These are phyloP conservation scores for Lampris incognitus DNA, from an alignment of 2,113 vertebrate genomes.

Conservation along the genomic window DNA sequence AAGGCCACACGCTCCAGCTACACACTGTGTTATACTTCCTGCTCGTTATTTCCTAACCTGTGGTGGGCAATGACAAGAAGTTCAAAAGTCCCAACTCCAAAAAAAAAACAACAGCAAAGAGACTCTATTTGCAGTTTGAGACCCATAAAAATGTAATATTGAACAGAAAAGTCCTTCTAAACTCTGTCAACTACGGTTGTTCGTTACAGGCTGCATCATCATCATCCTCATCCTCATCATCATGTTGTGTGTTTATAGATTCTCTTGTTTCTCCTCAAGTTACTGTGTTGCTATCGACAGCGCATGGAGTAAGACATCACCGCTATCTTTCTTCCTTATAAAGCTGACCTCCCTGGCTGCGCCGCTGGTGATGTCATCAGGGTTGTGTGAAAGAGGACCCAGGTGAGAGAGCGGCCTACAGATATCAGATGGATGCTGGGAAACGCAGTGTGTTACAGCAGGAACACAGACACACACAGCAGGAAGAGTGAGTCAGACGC, in stretches of 20 bases:
- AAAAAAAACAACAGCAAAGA: background rate
- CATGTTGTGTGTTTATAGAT: background rate
- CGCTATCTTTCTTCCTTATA: constrained; percentile 28
- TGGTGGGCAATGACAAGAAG: background rate
- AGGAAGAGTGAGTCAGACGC: constrained; percentile 69
- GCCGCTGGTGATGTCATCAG: constrained; percentile 64
- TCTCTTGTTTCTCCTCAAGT: constrained; percentile 12
- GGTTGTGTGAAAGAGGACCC: constrained; percentile 69
- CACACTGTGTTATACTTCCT: constrained; percentile 28
- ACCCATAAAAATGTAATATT: background rate
- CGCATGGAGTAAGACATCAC: constrained; percentile 16
- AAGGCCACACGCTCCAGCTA: constrained; percentile 26
- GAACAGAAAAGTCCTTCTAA: background rate
- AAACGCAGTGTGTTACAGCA: constrained; percentile 63
- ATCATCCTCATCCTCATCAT: background rate
- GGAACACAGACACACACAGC: constrained; percentile 54
- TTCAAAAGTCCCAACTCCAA: background rate
- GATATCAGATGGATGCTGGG: constrained; percentile 76
- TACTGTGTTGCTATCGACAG: constrained; percentile 7
- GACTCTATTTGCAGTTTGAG: background rate
- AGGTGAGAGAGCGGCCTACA: constrained; percentile 59
- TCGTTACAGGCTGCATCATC: background rate
- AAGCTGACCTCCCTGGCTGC: constrained; percentile 66
- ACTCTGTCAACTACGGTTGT: background rate
- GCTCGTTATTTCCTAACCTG: constrained; percentile 1